Conservation (phyloP, 2,888 invertebrate genomes). For the Cephus rjabovi region DNA sequence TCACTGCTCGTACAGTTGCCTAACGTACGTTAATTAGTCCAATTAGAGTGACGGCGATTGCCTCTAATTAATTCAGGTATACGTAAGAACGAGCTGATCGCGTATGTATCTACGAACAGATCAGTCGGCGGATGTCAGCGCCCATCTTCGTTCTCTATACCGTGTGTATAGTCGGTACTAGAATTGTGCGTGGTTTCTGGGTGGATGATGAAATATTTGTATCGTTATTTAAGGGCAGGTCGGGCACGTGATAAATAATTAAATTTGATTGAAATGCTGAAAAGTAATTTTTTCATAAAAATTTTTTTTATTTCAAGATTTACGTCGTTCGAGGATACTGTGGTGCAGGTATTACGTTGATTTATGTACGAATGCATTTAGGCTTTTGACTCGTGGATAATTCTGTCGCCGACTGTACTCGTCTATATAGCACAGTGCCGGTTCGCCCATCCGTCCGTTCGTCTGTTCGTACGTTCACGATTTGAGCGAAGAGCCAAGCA, state of each 20-base stretch:
- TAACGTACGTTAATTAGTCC: conserved; percentile 48
- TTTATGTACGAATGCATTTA: too few relatives aligned
- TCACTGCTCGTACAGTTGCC: conserved; percentile 1
- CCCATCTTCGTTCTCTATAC: neutral
- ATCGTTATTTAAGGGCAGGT: neutral
- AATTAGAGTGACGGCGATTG: conserved; percentile 56
- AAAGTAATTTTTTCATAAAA: too few relatives aligned
- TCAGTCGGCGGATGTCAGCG: conserved; percentile 31
- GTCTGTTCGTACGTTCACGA: too few relatives aligned
- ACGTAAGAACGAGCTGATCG: conserved; percentile 38
- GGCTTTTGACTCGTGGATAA: too few relatives aligned
- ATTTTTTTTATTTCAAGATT: too few relatives aligned
- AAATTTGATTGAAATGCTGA: neutral
- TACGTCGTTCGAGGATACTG: too few relatives aligned
- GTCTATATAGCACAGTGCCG: too few relatives aligned
- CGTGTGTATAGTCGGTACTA: neutral
- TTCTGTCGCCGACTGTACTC: too few relatives aligned
- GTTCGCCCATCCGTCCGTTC: too few relatives aligned
- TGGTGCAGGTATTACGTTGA: too few relatives aligned
- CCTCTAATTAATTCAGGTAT: conserved; percentile 51
- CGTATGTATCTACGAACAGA: conserved; percentile 38
- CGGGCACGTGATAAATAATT: neutral
- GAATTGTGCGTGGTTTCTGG: neutral
- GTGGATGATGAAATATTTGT: neutral
- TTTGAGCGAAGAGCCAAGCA: neutral